Evolutionary conservation across 2,797 vertebrate genomes (phyloP).

Genomic region (Rhinogobio ventralis): DNA sequence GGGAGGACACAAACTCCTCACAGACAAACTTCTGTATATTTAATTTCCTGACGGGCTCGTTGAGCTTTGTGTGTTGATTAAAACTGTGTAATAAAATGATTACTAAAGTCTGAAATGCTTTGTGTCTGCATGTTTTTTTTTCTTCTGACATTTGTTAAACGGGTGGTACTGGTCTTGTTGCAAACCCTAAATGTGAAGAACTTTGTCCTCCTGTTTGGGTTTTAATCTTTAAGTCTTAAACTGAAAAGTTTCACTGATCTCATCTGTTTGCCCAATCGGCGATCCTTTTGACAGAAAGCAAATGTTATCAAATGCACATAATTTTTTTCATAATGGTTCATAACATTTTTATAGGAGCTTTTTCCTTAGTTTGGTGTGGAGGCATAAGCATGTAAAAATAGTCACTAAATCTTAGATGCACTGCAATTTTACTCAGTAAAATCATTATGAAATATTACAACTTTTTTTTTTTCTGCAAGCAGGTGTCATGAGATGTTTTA

Average conservation of each 20-base stretch:
- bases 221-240: background rate
- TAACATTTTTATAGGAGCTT: background rate
- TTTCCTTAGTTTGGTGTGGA: background rate
- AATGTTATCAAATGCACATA: background rate
- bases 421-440: background rate
- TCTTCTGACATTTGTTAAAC: background rate
- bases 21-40: constrained; percentile 99
- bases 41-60: constrained; percentile 98
- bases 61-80: constrained; percentile 99
- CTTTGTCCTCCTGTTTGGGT: background rate
- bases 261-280: background rate
- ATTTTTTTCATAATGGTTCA: background rate
- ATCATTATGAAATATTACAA: background rate
- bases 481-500: background rate
- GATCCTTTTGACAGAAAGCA: background rate
- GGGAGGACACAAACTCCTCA: constrained; percentile 94
- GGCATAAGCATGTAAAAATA: background rate
- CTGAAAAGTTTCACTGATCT: background rate
- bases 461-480: background rate
- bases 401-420: background rate
- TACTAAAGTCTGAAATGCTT: constrained; percentile 85
- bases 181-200: background rate
- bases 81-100: constrained; percentile 99
- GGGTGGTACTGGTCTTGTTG: background rate
- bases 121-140: background rate